Conservation (phyloP, 2,888 invertebrate species). For the Ernsta delagoae region DNA sequence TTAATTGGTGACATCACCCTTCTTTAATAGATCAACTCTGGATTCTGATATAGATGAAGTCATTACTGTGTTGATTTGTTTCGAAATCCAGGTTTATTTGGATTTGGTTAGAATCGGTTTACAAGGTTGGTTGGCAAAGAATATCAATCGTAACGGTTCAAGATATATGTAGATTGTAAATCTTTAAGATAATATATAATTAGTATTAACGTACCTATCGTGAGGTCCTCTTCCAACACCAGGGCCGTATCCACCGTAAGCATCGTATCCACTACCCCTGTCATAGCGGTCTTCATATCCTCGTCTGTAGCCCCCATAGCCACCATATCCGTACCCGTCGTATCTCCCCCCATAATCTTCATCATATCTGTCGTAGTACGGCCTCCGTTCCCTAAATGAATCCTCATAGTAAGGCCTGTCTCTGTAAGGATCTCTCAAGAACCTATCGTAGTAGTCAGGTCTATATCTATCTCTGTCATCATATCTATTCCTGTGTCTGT, state of each 20-base stretch:
- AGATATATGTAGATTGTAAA: too few species aligned
- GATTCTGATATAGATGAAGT: too few species aligned
- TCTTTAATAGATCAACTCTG: too few species aligned
- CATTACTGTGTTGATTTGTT: too few species aligned
- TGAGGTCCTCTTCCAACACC: slow-evolving; percentile 74
- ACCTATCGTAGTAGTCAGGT: slow-evolving; percentile 76
- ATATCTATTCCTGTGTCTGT: slow-evolving; percentile 62
- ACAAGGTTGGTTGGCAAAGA: too few species aligned
- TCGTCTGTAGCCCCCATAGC: slow-evolving; percentile 52
- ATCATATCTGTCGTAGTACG: slow-evolving; percentile 63
- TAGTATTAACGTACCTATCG: slow-evolving; percentile 64
- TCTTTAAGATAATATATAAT: too few species aligned
- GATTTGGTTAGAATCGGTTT: too few species aligned
- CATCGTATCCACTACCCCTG: slow-evolving; percentile 58
- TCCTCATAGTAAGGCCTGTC: slow-evolving; percentile 65
- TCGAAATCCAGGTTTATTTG: too few species aligned
- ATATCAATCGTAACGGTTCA: too few species aligned
- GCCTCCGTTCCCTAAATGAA: slow-evolving; percentile 63
- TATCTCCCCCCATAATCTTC: slow-evolving; percentile 55
- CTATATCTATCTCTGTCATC: slow-evolving; percentile 73
- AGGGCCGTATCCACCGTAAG: slow-evolving; percentile 69
- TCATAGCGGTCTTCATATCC: slow-evolving; percentile 55
- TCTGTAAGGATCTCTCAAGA: slow-evolving; percentile 70
- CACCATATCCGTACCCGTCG: slow-evolving; percentile 53
- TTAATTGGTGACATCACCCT: too few species aligned